Base-by-base conservation (phyloP, 2,888 invertebrate species). In the Caenorhabditis sp. region DNA sequence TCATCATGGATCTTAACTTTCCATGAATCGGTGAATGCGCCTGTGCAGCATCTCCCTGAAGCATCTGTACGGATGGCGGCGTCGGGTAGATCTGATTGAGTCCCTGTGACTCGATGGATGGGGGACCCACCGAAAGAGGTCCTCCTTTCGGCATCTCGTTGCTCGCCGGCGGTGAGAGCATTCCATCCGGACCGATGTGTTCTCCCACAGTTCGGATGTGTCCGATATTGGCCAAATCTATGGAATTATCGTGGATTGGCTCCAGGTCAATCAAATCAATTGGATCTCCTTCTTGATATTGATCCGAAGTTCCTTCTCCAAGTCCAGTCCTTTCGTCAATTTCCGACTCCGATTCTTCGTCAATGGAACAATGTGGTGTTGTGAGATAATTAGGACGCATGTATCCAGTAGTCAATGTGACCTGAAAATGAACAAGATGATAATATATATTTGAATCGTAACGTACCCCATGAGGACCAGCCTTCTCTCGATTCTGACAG, bases 81-180 rank as follows among this genome's bases (percentile, higher is more conserved):
- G 91, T 91, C 19, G 91, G 91, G 70, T 90, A 91, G 72, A 91
- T 91, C 54, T 89, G 85, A 74, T 86, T 89, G 79, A 88, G 82
- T 38, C 69, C 74, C 12, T 84, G 80, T 61, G 84, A 86, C 70
- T 88, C 87, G 28, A 82, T 80, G 41, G 84, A 81, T 5, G 84
- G 83, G 16, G 85, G 83, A 49, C 86, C 88, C 47, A 87, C 85
- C n/a, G 87, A 87, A 4, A 85, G 82, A 54, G 86, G 86, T 16
- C 84, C 85, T 31, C 75, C 80, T 64, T 68, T 73, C 22, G 74
- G 64, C 83, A 83, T 83, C 41, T 87, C 89, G 80, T 90, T 89
- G 82, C 89, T 89, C 31, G 90, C 90, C 47, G 91, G 91, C 16
- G 91, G 91, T n/a, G 90, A 90, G n/a, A 91, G 81, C 26, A 90